Conservation (phyloP, 2,797 vertebrate species). For the Cyprinella venusta region DNA sequence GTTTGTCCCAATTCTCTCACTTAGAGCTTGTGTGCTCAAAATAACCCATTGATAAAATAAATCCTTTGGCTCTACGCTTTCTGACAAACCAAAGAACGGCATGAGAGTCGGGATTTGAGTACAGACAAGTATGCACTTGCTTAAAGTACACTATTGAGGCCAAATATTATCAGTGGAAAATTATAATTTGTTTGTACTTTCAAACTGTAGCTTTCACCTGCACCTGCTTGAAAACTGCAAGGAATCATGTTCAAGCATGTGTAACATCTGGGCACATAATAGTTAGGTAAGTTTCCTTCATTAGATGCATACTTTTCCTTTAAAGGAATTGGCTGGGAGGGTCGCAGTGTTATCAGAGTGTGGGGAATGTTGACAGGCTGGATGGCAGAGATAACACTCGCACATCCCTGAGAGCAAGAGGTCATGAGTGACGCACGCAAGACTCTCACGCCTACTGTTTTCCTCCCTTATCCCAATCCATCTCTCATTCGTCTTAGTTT, state of each 20-base stretch:
- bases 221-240: not conserved
- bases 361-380: constrained; percentile 61
- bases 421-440: constrained; percentile 52
- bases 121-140: not conserved
- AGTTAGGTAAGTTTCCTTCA: constrained; percentile 40
- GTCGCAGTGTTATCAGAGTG: constrained; percentile 55
- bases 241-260: constrained; percentile 21
- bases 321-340: constrained; percentile 45
- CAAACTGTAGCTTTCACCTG: not conserved
- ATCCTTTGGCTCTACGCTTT: not conserved
- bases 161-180: not conserved
- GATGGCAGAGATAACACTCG: constrained; percentile 58
- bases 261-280: constrained; percentile 37
- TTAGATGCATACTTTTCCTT: constrained; percentile 50
- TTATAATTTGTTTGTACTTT: not conserved
- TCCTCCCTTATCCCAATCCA: constrained; percentile 19
- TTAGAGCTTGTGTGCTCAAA: not conserved
- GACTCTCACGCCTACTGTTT: constrained; percentile 41
- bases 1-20: not conserved
- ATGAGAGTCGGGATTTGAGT: not conserved
- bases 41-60: not conserved
- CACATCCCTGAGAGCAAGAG: constrained; percentile 50
- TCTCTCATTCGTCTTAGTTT: not conserved
- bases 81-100: not conserved
- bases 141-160: not conserved